Evolutionary conservation across 2,113 vertebrate species (phyloP).

Genomic region (Manacus vitellinus): DNA sequence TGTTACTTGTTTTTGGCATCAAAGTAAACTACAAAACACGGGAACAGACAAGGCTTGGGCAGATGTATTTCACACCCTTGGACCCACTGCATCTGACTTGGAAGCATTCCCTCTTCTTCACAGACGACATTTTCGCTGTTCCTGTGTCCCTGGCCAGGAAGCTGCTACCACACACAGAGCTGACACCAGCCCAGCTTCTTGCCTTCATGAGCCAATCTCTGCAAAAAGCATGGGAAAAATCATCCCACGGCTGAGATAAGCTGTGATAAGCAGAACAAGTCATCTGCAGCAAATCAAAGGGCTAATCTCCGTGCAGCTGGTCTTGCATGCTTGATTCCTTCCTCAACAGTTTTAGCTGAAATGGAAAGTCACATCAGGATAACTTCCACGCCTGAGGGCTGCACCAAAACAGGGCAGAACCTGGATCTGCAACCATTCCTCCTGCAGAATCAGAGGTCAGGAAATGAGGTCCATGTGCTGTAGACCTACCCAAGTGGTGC

Average conservation of each 20-base stretch:
- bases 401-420: neutral
- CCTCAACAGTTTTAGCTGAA: neutral
- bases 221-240: neutral
- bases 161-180: neutral
- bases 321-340: neutral
- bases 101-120: neutral
- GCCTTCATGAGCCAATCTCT: neutral
- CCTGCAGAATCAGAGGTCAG: rapidly evolving
- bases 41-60: neutral
- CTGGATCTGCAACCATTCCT: rapidly evolving
- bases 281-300: constrained; percentile 18
- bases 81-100: neutral
- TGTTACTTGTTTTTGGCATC: neutral
- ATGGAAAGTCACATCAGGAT: neutral
- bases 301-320: neutral
- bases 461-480: neutral
- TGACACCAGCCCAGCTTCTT: neutral
- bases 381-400: rapidly evolving
- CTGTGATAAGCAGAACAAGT: constrained; percentile 5
- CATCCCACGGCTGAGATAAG: neutral
- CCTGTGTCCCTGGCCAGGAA: neutral
- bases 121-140: neutral
- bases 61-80: neutral
- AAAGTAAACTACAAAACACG: neutral
- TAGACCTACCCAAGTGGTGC: neutral